Evolutionary conservation across 2,113 vertebrate genomes (phyloP).

Genomic region (Brachypodius melanocephalos): DNA sequence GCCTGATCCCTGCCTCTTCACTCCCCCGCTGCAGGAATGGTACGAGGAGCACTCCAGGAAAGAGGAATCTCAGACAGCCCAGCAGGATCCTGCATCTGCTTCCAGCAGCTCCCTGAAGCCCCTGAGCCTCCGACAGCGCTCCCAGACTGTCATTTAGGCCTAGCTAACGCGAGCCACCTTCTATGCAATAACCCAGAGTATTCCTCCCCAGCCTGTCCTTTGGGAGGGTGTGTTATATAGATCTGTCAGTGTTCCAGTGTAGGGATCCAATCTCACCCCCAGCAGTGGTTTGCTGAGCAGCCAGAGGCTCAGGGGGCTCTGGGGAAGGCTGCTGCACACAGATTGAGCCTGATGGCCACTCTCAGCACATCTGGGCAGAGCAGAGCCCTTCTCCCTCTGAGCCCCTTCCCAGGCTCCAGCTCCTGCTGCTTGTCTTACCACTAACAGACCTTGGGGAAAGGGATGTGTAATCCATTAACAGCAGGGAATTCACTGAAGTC

Average conservation of each 20-base stretch:
- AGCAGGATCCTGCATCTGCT: slow-evolving; percentile 60
- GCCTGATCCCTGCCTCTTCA: not conserved
- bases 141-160: slow-evolving; percentile 77
- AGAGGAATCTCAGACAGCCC: slow-evolving; percentile 66
- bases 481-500: not conserved
- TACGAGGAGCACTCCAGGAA: slow-evolving; percentile 86
- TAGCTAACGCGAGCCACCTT: not conserved
- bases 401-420: not conserved
- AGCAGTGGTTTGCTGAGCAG: not conserved
- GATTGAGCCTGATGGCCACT: rapidly evolving
- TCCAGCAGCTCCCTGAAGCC: slow-evolving; percentile 1
- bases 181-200: slow-evolving; percentile 74
- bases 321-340: not conserved
- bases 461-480: not conserved
- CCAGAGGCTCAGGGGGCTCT: not conserved
- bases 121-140: slow-evolving; percentile 74
- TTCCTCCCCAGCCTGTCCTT: not conserved
- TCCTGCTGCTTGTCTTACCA: not conserved
- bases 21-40: slow-evolving; percentile 80
- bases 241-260: not conserved
- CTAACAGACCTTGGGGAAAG: not conserved
- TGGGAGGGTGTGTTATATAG: not conserved
- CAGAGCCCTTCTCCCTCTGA: not conserved
- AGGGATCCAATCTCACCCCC: not conserved
- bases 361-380: not conserved